Evolutionary conservation across 2,888 invertebrate genomes (phyloP).

Genomic region (Drosophila paramelanica): DNA sequence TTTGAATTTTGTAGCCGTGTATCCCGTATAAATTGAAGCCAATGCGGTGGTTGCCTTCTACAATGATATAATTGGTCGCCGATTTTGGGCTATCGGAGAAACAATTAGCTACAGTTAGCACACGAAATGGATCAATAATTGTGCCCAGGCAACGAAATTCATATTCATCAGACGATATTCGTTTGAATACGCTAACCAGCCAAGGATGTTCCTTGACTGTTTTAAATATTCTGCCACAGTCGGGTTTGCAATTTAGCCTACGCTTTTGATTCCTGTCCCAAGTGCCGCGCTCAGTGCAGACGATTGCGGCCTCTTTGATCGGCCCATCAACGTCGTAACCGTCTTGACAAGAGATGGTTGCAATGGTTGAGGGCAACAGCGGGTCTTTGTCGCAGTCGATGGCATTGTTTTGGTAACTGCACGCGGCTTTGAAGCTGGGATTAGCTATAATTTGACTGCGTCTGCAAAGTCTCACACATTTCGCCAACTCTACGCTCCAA

Average conservation of each 20-base stretch:
- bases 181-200: slow-evolving; percentile 67
- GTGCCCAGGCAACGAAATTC: slow-evolving; percentile 31
- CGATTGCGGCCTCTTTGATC: too few species aligned
- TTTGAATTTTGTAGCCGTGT: slow-evolving; percentile 22
- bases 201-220: slow-evolving; percentile 65
- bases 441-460: background rate
- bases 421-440: slow-evolving; percentile 5
- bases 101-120: slow-evolving; percentile 25
- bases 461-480: slow-evolving; percentile 28
- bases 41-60: slow-evolving; percentile 25
- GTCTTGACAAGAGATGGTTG: slow-evolving; percentile 11
- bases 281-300: slow-evolving; percentile 55
- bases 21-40: slow-evolving; percentile 17
- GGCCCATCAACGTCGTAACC: slow-evolving; percentile 4
- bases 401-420: background rate
- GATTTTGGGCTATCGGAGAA: background rate
- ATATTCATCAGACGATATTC: background rate
- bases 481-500: slow-evolving; percentile 27
- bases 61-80: background rate
- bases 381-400: slow-evolving; percentile 13
- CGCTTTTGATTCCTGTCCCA: slow-evolving; percentile 53
- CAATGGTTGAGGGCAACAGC: background rate
- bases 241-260: slow-evolving; percentile 61
- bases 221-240: slow-evolving; percentile 66
- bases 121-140: slow-evolving; percentile 33